phyloP scores from a whole-genome alignment of 2,797 vertebrate genomes.

The Bradypodion ventrale region DNA sequence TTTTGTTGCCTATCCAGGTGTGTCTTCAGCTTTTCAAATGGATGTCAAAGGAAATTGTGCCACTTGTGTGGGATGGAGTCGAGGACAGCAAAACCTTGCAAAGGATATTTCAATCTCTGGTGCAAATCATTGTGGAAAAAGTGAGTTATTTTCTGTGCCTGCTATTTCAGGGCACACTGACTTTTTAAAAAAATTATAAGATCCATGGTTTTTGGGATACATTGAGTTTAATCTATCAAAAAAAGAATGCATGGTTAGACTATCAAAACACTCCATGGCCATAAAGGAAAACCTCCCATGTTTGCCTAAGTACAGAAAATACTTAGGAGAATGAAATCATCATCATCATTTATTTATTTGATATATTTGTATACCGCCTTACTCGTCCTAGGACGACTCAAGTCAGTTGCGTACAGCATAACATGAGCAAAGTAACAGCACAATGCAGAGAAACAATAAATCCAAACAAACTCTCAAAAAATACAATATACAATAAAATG shows the following conservation, averaged over 20 bases:
- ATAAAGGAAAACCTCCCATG: not conserved
- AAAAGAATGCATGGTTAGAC: too few species aligned
- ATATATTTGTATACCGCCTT: too few species aligned
- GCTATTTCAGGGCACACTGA: not conserved
- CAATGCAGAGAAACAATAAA: too few species aligned
- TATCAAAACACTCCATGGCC: too few species aligned
- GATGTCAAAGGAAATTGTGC: conserved; percentile 73
- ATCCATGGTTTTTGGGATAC: too few species aligned
- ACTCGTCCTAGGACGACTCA: too few species aligned
- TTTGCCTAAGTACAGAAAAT: not conserved
- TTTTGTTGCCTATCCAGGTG: conserved; percentile 68
- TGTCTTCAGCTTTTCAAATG: conserved; percentile 88
- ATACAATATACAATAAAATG: too few species aligned
- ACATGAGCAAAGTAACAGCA: too few species aligned
- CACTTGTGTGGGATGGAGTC: conserved; percentile 74
- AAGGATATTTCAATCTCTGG: conserved; percentile 80
- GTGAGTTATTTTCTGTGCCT: conserved; percentile 56
- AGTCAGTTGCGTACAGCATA: too few species aligned
- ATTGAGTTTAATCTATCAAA: not conserved
- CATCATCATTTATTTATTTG: too few species aligned
- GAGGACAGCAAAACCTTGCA: conserved; percentile 60
- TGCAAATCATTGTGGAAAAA: conserved; percentile 79
- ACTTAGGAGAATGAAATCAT: not conserved
- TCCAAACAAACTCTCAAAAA: too few species aligned
- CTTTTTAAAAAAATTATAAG: not conserved